phyloP scores from a whole-genome alignment of 2,797 vertebrate genomes.

The Craterocephalus amniculus region DNA sequence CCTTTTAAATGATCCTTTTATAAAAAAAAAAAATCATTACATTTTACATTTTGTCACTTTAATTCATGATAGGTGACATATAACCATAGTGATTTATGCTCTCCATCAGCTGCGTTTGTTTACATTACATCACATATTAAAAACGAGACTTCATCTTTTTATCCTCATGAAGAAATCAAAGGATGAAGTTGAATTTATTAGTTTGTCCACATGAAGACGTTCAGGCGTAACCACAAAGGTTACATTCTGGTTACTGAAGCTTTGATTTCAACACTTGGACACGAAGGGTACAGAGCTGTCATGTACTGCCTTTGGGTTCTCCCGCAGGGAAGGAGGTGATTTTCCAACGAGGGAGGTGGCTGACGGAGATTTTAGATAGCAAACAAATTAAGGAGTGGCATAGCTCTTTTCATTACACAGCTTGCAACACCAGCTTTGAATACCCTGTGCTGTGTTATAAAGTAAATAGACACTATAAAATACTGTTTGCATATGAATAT shows the following conservation, averaged over 20 bases:
- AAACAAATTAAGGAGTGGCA: not conserved
- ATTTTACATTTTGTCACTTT: not conserved
- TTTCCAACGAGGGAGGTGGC: conserved; percentile 4
- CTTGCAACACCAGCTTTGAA: not conserved
- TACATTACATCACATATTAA: not conserved
- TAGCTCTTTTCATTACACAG: not conserved
- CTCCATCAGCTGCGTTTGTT: not conserved
- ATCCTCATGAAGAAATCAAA: not conserved
- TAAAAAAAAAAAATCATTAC: not conserved
- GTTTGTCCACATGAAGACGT: not conserved
- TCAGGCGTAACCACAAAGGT: not conserved
- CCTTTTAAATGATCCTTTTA: conserved; percentile 17
- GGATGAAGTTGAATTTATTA: not conserved
- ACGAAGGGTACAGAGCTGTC: not conserved
- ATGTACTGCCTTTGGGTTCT: not conserved
- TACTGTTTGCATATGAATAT: not conserved
- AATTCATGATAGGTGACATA: not conserved
- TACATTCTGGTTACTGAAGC: not conserved
- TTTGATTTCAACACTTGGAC: not conserved
- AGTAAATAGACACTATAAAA: not conserved
- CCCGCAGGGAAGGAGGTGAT: not conserved
- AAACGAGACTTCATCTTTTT: not conserved
- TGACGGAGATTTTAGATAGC: not conserved
- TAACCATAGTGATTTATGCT: not conserved
- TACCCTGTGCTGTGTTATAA: not conserved